Evolutionary conservation across 2,113 vertebrate genomes (phyloP).

Genomic region (Pollimyrus isidori): DNA sequence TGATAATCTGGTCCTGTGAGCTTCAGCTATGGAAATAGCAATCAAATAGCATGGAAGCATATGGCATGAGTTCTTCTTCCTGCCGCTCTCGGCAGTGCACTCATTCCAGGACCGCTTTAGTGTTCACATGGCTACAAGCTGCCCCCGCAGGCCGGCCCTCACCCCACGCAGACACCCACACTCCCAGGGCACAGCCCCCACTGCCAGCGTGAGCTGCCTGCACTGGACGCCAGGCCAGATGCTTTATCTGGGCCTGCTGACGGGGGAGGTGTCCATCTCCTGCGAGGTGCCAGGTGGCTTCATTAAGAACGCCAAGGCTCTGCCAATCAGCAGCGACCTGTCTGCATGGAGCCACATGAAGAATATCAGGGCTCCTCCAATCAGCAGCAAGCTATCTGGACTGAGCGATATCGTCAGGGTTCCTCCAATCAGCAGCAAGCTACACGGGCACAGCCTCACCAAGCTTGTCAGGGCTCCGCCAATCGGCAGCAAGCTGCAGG

Average conservation of each 20-base stretch:
- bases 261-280: not conserved
- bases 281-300: not conserved
- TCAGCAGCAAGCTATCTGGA: not conserved
- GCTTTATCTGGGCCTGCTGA: not conserved
- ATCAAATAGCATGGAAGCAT: not conserved
- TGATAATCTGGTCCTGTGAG: not conserved
- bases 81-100: not conserved
- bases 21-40: not conserved
- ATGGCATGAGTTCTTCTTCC: not conserved
- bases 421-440: not conserved
- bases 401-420: not conserved
- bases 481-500: not conserved
- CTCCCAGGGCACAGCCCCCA: not conserved
- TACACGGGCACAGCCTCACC: not conserved
- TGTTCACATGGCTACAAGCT: not conserved
- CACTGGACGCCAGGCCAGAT: not conserved
- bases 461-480: not conserved
- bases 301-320: not conserved
- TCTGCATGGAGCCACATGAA: not conserved
- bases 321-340: not conserved
- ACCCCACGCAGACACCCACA: not conserved
- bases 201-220: not conserved
- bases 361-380: not conserved
- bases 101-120: not conserved
- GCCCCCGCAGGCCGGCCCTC: not conserved